A percentile compares a stretch with the other conserved stretches of the same genome.
Conservation (phyloP, 1,140 invertebrate species). For the Zophobas morio region DNA sequence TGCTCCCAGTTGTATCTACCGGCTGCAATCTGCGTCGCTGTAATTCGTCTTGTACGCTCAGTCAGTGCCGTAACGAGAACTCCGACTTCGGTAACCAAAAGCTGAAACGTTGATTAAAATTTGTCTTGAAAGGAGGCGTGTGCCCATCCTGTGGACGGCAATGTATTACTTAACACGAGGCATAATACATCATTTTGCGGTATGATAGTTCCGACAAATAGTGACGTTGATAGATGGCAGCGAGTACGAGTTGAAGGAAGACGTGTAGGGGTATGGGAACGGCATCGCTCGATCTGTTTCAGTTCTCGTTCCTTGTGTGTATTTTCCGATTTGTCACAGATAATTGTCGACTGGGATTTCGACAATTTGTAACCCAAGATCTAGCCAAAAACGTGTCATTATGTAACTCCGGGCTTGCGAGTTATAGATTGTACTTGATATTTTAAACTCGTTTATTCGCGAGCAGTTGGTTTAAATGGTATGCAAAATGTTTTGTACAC, state of each 20-base stretch:
- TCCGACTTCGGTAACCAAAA: constrained; percentile 1
- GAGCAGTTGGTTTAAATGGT: too few relatives aligned
- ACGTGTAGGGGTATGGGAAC: not conserved
- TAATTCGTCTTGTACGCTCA: too few relatives aligned
- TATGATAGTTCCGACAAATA: constrained; percentile 43
- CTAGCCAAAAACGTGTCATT: constrained; percentile 1
- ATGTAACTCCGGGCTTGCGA: too few relatives aligned
- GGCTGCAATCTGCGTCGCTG: too few relatives aligned
- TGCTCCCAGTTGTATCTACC: too few relatives aligned
- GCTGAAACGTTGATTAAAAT: constrained; percentile 30
- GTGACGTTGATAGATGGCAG: constrained; percentile 36
- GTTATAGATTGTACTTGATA: too few relatives aligned
- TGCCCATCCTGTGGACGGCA: constrained; percentile 24
- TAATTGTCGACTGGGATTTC: constrained; percentile 26
- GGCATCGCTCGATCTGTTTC: constrained; percentile 28
- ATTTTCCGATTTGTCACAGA: constrained; percentile 28
- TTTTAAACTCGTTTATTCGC: too few relatives aligned
- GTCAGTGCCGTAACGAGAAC: not conserved
- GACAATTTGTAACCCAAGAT: constrained; percentile 21
- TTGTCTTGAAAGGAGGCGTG: constrained; percentile 32
- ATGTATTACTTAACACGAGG: constrained; percentile 38
- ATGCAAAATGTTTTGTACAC: too few relatives aligned
- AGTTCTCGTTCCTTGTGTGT: constrained; percentile 14
- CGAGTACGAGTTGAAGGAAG: constrained; percentile 30
- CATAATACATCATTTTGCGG: constrained; percentile 39